Percentiles rank a stretch among this genome's conserved stretches.
phyloP scores from a whole-genome alignment of 2,113 vertebrate species.

The Platichthys flesus region DNA sequence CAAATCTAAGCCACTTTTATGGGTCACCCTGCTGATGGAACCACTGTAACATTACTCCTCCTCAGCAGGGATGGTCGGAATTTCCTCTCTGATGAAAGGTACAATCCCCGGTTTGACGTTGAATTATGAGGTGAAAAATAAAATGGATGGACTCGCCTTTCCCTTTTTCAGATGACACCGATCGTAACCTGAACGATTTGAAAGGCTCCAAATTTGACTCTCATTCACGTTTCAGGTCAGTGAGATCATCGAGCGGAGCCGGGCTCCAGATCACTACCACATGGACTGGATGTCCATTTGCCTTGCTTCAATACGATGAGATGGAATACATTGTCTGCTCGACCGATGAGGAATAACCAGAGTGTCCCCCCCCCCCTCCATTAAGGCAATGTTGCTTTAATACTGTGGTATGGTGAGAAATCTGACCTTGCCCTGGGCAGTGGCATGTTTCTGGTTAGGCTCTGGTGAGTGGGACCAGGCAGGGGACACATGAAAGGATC shows the following conservation, averaged over 20 bases:
- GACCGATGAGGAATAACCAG: conserved; percentile 76
- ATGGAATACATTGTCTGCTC: conserved; percentile 75
- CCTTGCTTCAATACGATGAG: conserved; percentile 62
- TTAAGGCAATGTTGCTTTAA: conserved; percentile 75
- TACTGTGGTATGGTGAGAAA: conserved; percentile 69
- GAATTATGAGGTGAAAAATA: conserved; percentile 50
- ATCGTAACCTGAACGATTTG: conserved; percentile 60
- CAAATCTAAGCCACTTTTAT: conserved; percentile 63
- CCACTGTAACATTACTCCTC: conserved; percentile 48
- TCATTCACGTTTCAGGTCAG: conserved; percentile 66
- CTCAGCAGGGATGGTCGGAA: conserved; percentile 26
- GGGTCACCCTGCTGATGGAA: conserved; percentile 37
- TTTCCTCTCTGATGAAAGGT: conserved; percentile 47
- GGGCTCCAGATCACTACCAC: conserved; percentile 69
- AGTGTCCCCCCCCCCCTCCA: conserved; percentile 47
- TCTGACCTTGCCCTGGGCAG: conserved; percentile 81
- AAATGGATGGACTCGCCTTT: conserved; percentile 46
- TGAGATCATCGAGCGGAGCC: conserved; percentile 60
- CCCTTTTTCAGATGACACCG: conserved; percentile 51
- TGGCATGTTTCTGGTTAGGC: conserved; percentile 83
- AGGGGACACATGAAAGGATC: conserved; percentile 80
- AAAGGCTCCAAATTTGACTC: conserved; percentile 50
- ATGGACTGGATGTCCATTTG: conserved; percentile 54
- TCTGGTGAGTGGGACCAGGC: conserved; percentile 78
- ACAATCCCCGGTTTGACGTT: conserved; percentile 50